Evolutionary conservation across 2,113 vertebrate species (phyloP).

Genomic region (Scalopus aquaticus): DNA sequence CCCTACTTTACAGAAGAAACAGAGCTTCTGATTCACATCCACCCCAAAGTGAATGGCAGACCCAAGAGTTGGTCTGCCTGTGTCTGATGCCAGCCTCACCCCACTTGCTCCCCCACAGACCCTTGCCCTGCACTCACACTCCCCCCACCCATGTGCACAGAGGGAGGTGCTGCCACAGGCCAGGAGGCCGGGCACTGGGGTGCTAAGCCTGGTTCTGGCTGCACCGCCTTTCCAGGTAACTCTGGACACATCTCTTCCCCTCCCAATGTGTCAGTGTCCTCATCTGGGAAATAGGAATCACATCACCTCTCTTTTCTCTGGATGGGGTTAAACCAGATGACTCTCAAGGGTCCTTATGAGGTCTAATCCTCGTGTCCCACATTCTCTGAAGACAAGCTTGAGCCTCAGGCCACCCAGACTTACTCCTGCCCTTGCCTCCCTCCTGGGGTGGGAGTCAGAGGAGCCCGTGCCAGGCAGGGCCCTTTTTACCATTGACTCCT

Average conservation of each 20-base stretch:
- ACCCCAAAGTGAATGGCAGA: not conserved
- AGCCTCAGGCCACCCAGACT: not conserved
- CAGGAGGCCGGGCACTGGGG: not conserved
- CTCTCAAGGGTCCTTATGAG: not conserved
- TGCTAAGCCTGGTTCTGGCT: not conserved
- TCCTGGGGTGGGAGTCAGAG: not conserved
- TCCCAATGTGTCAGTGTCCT: not conserved
- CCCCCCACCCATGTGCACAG: rapidly evolving
- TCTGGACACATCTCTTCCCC: not conserved
- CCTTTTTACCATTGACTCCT: not conserved
- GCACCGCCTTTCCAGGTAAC: not conserved
- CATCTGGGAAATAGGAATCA: not conserved
- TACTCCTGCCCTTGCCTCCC: not conserved
- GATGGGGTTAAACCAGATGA: not conserved
- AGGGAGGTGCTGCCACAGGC: not conserved
- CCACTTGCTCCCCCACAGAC: not conserved
- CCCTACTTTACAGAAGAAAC: not conserved
- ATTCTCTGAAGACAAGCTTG: not conserved
- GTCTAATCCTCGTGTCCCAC: not conserved
- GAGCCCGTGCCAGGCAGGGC: not conserved
- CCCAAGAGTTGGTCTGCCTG: not conserved
- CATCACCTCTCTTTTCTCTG: not conserved
- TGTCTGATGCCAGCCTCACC: not conserved
- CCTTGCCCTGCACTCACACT: not conserved
- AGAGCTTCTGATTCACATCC: not conserved